phyloP scores from a whole-genome alignment of 2,888 invertebrate species.

The Troglohyphantes excavatus region DNA sequence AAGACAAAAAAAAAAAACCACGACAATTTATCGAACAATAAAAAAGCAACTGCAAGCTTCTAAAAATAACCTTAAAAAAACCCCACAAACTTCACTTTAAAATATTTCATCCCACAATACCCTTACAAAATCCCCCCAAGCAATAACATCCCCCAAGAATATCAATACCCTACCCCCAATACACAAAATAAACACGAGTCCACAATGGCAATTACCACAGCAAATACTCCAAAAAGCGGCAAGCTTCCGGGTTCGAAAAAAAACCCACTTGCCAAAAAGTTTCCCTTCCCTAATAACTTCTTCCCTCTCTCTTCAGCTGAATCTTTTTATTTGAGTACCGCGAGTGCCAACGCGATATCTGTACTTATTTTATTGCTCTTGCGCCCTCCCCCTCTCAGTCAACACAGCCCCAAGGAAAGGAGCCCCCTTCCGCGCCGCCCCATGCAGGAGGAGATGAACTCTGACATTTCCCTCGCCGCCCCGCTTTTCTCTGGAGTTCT shows the following conservation, averaged over 20 bases:
- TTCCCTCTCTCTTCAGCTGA: not conserved
- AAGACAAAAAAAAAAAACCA: too few relatives aligned
- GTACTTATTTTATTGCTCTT: not conserved
- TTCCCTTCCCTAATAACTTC: not conserved
- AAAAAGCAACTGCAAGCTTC: too few relatives aligned
- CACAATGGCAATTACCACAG: not conserved
- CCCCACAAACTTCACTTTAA: too few relatives aligned
- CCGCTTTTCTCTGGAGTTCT: not conserved
- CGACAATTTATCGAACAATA: too few relatives aligned
- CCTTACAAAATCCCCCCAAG: not conserved
- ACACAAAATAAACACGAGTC: not conserved
- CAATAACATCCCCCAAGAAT: not conserved
- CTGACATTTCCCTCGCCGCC: constrained; percentile 36
- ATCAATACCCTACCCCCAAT: not conserved
- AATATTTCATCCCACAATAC: not conserved
- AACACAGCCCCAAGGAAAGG: not conserved
- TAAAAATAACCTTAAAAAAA: too few relatives aligned
- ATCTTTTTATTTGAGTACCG: not conserved
- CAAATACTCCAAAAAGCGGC: not conserved
- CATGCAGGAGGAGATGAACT: constrained; percentile 2
- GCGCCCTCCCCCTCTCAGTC: not conserved
- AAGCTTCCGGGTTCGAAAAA: constrained; percentile 5
- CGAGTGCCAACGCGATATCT: not conserved
- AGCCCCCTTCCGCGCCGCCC: not conserved
- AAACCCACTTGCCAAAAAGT: not conserved